Evolutionary conservation across 1,140 invertebrate species (phyloP).

Genomic region (Kradibia gibbosae): DNA sequence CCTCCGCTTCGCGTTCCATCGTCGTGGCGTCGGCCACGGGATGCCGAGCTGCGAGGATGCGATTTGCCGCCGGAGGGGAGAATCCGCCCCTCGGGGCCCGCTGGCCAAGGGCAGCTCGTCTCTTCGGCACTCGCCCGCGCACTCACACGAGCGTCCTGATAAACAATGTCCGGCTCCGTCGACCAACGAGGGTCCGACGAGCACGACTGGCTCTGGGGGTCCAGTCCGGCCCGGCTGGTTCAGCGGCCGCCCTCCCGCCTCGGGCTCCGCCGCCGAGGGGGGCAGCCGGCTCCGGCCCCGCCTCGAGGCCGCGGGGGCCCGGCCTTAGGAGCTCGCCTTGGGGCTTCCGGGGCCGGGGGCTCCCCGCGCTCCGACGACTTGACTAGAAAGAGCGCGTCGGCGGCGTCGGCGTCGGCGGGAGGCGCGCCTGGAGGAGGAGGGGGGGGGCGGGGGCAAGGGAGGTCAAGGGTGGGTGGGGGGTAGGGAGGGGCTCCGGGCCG

Average conservation of each 20-base stretch:
- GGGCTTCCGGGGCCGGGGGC: background rate
- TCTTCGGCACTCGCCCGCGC: too few relatives aligned
- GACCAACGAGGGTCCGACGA: slow-evolving; percentile 25
- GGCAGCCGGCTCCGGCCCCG: too few relatives aligned
- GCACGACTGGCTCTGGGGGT: too few relatives aligned
- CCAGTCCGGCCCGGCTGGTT: too few relatives aligned
- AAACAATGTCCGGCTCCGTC: background rate
- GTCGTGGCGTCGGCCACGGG: too few relatives aligned
- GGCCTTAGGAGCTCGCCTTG: slow-evolving; percentile 14
- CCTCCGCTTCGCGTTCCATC: too few relatives aligned
- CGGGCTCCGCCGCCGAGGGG: too few relatives aligned
- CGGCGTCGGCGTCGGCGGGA: background rate
- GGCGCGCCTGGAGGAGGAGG: background rate
- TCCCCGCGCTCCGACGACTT: slow-evolving; percentile 3
- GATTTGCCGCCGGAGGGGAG: too few relatives aligned
- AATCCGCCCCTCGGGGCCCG: too few relatives aligned
- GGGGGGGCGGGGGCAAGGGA: background rate
- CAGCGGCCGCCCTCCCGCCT: background rate
- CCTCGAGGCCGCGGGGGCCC: background rate
- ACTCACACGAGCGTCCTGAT: background rate
- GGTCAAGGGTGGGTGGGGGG: background rate
- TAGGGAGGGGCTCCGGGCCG: background rate
- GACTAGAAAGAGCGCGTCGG: slow-evolving; percentile 25
- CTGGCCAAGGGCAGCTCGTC: too few relatives aligned
- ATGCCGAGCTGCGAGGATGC: too few relatives aligned